These are phyloP conservation scores for Criorhina ranunculi DNA, from an alignment of 2,888 invertebrate genomes.

Conservation along the genomic window DNA sequence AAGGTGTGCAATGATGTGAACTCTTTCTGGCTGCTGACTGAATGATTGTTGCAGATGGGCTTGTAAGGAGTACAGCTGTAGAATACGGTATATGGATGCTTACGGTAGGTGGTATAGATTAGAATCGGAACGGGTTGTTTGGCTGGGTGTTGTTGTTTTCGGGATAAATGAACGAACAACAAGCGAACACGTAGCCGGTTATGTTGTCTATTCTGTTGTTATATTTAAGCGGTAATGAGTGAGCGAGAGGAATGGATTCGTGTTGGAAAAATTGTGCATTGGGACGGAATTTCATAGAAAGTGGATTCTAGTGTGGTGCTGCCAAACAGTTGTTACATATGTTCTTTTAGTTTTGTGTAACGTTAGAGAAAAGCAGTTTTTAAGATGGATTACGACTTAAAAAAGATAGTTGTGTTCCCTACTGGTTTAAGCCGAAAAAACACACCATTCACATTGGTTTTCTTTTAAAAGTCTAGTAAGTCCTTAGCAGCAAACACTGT, in stretches of 20 bases:
- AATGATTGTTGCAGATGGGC: background rate
- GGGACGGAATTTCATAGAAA: constrained; percentile 17
- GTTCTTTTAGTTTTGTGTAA: too few relatives aligned
- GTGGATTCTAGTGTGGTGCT: background rate
- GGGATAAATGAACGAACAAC: constrained; percentile 69
- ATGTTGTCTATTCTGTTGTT: constrained; percentile 34
- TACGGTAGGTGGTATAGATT: constrained; percentile 3
- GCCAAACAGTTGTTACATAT: too few relatives aligned
- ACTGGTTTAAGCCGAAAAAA: too few relatives aligned
- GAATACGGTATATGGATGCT: constrained; percentile 10
- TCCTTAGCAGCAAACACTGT: too few relatives aligned
- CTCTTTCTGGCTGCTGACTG: constrained; percentile 43
- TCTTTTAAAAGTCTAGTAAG: too few relatives aligned
- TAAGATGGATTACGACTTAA: too few relatives aligned
- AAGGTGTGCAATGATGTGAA: constrained; percentile 6
- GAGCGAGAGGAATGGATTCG: constrained; percentile 14
- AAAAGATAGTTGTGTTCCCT: too few relatives aligned
- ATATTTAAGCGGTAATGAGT: background rate
- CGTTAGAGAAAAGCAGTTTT: too few relatives aligned
- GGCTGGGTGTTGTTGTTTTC: constrained; percentile 51
- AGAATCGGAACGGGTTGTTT: constrained; percentile 37
- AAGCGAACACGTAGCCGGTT: constrained; percentile 75
- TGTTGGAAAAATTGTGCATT: background rate
- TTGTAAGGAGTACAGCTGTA: constrained; percentile 24
- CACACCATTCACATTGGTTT: too few relatives aligned